phyloP scores from a whole-genome alignment of 2,797 vertebrate species.

The Danio aesculapii region DNA sequence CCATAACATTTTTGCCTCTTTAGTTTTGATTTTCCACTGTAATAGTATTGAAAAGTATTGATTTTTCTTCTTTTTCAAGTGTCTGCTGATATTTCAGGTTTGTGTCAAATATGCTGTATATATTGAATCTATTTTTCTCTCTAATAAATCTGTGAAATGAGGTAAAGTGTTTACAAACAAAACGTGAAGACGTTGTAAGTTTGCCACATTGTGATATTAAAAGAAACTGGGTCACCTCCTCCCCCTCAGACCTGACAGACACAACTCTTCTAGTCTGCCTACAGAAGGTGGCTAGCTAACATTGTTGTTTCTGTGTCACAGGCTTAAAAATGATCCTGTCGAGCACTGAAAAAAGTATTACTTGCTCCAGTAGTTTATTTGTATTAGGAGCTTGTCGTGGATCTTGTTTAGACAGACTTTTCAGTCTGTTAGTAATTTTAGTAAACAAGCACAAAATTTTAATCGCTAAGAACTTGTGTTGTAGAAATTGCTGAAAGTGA shows the following conservation, averaged over 20 bases:
- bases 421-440: not conserved
- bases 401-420: constrained; percentile 1
- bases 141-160: not conserved
- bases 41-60: not conserved
- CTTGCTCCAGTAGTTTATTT: not conserved
- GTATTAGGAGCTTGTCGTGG: not conserved
- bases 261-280: not conserved
- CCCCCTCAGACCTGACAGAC: not conserved
- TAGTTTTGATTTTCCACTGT: not conserved
- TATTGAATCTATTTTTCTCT: not conserved
- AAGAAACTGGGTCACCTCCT: constrained; percentile 1
- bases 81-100: not conserved
- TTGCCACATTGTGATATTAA: not conserved
- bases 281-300: not conserved
- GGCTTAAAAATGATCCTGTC: not conserved
- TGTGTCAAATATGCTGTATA: not conserved
- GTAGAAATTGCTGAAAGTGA: constrained; percentile 30
- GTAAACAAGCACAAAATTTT: not conserved
- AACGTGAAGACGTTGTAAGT: not conserved
- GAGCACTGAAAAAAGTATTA: not conserved
- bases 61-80: not conserved
- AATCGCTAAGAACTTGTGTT: not conserved
- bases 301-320: not conserved
- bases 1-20: too few relatives aligned
- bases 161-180: not conserved